Base-by-base conservation (phyloP, 2,888 invertebrate genomes). In the Mesochorus sp. region DNA sequence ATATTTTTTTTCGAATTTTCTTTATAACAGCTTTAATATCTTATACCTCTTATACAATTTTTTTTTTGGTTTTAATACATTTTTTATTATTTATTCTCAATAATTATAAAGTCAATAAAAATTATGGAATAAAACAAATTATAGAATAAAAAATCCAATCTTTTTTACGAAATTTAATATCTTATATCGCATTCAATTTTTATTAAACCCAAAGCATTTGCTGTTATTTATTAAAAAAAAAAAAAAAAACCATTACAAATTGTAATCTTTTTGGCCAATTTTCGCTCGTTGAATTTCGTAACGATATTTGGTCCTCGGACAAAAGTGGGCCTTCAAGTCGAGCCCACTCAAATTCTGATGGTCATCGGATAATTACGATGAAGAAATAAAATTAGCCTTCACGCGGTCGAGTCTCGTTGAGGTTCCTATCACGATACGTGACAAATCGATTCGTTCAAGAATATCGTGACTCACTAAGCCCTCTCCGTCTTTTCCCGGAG, bases 391-490 rank as follows among this genome's bases (percentile, higher is more conserved):
- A 77, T 77, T 73, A 73, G 73, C 67, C 28, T 62, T 55, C 62
- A 31, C 68, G 67, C n/a, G 28, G 49, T 42, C 66, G 37, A 47
- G 10, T 34, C 14, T 66, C 26, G 49, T 49, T 21, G 42, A n/a
- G 39, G 39, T 21, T 44, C 21, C 31, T 42, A 57, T 55, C 62
- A 62, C 74, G 71, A 67, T 55, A 44, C 80, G 80, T 71, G 66
- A 74, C 77, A 74, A 80, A 80, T 80, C 74, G 80, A 74, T 80
- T 76, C 59, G 71, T 71, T 72, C 67, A 47, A 28, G 61, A 39
- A 72, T 72, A n/a, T n/a, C 67, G 74, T 77, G 80, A 80, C 74
- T 72, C 72, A 76, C 59, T 76, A 31, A 6, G 24, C 17, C 31
- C 14, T 12, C 42, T 34, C 51, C 34, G 14, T 47, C 57, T 4